phyloP scores from a whole-genome alignment of 2,113 vertebrate species.

The Anoura caudifer region DNA sequence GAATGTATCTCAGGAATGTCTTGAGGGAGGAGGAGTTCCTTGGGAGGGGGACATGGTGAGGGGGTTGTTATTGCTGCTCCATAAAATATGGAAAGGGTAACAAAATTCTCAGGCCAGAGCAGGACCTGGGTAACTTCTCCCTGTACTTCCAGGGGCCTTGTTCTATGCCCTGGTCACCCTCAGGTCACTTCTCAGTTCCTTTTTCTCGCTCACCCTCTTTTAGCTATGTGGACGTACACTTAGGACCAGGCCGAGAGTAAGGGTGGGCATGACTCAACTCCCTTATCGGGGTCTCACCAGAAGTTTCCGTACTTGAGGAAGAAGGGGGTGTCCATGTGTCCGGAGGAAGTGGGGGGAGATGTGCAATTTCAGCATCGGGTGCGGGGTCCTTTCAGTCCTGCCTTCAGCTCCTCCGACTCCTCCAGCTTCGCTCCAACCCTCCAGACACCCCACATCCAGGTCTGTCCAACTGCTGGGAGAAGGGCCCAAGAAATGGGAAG shows the following conservation, averaged over 20 bases:
- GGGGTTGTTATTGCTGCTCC: slow-evolving; percentile 10
- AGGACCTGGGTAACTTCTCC: background rate
- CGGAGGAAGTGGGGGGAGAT: slow-evolving; percentile 64
- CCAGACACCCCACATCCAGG: slow-evolving; percentile 37
- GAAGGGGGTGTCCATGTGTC: slow-evolving; percentile 61
- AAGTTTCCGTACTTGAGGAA: slow-evolving; percentile 50
- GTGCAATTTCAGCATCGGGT: slow-evolving; percentile 16
- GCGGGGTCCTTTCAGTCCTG: slow-evolving; percentile 30
- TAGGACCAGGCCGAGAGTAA: background rate
- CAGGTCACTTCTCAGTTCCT: background rate
- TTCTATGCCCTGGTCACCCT: background rate
- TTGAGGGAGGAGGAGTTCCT: slow-evolving; percentile 72
- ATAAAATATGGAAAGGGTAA: slow-evolving; percentile 19
- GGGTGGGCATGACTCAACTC: slow-evolving; percentile 65
- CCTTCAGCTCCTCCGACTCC: background rate
- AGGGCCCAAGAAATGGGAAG: background rate
- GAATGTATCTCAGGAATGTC: slow-evolving; percentile 82
- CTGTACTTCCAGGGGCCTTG: background rate
- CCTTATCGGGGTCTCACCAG: slow-evolving; percentile 73
- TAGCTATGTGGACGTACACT: background rate
- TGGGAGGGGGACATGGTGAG: background rate
- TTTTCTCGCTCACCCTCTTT: background rate
- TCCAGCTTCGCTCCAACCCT: slow-evolving; percentile 8
- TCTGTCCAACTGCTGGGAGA: slow-evolving; percentile 27
- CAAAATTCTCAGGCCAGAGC: slow-evolving; percentile 5